Base-by-base conservation (phyloP, 2,113 vertebrate genomes). In the Empidonax alnorum region DNA sequence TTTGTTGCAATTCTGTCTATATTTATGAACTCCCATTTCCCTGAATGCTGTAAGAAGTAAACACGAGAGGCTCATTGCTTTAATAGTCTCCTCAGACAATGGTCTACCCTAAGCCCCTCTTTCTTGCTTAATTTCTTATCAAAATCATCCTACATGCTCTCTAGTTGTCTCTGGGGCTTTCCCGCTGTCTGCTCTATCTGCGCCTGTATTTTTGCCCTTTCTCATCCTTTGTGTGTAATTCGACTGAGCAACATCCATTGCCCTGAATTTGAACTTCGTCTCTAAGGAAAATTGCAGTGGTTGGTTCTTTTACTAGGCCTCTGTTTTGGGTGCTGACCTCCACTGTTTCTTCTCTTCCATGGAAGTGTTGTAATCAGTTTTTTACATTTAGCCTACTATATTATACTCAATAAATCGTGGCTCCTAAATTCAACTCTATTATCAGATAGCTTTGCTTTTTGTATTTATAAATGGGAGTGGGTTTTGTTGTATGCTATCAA, bases 351-450 rank as follows among this genome's bases (percentile, higher is more conserved):
- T 77, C 65, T 94, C 1, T 85, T 90, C 82, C 59, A 20, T 41
- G 25, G 18, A 88, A 88, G 23, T 96, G 72, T 84, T 90, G 88
- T 74, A 96, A 94, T 59, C 47, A 44, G 3, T 42, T 74, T 94
- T 92, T 95, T 92, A 88, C 87, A 78, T 94, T 96, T 96, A 90
- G 22, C 85, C 85, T 93, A 71, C 61, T 94, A 31, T 1, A 7
- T 86, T 69, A 47, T 55, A 39, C 18, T 66, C 68, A 65, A 46
- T 55, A 69, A 90, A 96, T 63, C 55, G 12, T 5, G 4, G 59
- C 71, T 68, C 61, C 30, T 76, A 65, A 84, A 47, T 72, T 92
- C 68, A 84, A 66, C 11, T 44, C 19, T 47, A 59, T 18, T 61
- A n/a, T 76, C 58, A 66, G 25, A 72, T 37, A 82, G 24, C 39